These are phyloP conservation scores for Microplitis mediator DNA, from an alignment of 1,140 invertebrate genomes.

Conservation along the genomic window DNA sequence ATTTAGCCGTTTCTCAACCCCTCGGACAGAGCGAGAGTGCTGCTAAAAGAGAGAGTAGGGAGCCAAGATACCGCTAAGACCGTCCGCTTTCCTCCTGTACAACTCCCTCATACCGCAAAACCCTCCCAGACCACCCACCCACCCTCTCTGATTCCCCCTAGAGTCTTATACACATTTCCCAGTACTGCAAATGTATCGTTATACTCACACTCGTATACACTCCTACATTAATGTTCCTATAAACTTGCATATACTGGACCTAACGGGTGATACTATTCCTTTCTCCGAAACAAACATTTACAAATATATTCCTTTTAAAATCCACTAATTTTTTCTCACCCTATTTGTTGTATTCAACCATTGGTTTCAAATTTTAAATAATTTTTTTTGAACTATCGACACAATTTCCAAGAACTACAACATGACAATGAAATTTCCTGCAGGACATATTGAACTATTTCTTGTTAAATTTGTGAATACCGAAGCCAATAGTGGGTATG, in stretches of 20 bases:
- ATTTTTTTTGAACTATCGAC: too few relatives aligned
- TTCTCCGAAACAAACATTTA: not conserved
- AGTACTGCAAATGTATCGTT: conserved; percentile 32
- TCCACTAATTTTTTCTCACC: not conserved
- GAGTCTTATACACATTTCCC: conserved; percentile 23
- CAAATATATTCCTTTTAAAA: not conserved
- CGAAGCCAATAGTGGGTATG: too few relatives aligned
- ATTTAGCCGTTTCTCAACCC: conserved; percentile 54
- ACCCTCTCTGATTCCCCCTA: not conserved
- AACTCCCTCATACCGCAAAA: conserved; percentile 29
- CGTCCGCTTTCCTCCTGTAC: conserved; percentile 52
- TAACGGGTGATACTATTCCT: conserved; percentile 22
- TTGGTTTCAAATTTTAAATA: too few relatives aligned
- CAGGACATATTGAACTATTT: too few relatives aligned
- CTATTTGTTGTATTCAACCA: not conserved
- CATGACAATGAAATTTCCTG: too few relatives aligned
- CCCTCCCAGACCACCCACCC: conserved; percentile 13
- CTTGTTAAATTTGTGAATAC: too few relatives aligned
- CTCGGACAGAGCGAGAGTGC: conserved; percentile 44
- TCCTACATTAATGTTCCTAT: conserved; percentile 8
- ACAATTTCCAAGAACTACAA: too few relatives aligned
- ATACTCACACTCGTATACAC: conserved; percentile 5
- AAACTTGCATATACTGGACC: conserved; percentile 23
- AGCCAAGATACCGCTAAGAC: conserved; percentile 62
- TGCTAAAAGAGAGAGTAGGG: conserved; percentile 22